Percentiles rank a stretch among this genome's conserved stretches.
Conservation (phyloP, 2,113 vertebrate genomes). For the Petaurus breviceps region DNA sequence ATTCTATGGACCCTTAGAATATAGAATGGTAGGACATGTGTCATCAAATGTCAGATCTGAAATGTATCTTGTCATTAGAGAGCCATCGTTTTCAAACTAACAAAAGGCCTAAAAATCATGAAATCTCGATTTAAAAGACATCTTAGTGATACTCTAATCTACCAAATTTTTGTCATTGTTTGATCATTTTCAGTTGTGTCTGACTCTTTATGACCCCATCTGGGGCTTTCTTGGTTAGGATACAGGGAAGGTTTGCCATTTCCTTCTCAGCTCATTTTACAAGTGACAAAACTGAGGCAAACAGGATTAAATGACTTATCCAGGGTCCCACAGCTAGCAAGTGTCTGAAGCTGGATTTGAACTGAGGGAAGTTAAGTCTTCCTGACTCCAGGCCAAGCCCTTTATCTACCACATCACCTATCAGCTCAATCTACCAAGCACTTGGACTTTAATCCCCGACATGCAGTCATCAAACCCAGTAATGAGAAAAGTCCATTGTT, state of each 20-base stretch:
- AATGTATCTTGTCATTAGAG: background rate
- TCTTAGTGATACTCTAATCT: background rate
- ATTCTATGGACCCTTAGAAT: background rate
- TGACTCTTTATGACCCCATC: background rate
- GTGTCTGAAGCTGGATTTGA: background rate
- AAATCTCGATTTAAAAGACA: background rate
- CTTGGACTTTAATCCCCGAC: background rate
- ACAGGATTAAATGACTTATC: background rate
- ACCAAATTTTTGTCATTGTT: background rate
- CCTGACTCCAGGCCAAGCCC: background rate
- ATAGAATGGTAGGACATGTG: background rate
- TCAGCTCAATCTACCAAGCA: background rate
- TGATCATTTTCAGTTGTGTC: background rate
- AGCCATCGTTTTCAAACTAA: background rate
- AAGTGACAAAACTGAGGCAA: background rate
- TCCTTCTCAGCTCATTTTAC: background rate
- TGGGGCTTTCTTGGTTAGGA: background rate
- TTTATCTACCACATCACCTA: background rate
- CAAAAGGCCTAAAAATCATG: background rate
- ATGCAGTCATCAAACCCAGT: background rate
- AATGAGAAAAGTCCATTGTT: background rate
- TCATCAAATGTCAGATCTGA: background rate
- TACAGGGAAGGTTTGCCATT: background rate
- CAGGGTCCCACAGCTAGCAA: background rate
- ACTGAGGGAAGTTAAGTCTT: background rate